phyloP scores from a whole-genome alignment of 2,888 invertebrate genomes.

The Hypercompe scribonia region DNA sequence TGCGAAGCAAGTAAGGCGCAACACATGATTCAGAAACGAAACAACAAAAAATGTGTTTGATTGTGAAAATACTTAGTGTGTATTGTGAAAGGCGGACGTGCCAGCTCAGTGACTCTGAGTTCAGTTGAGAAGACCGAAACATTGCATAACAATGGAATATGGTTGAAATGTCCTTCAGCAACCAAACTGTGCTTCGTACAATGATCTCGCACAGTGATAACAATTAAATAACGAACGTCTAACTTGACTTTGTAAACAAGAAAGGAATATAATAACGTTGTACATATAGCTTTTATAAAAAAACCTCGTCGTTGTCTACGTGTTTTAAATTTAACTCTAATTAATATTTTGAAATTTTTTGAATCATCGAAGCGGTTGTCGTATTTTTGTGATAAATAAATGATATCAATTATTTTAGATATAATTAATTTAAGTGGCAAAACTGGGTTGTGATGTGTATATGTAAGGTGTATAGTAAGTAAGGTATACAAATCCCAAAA shows the following conservation, averaged over 20 bases:
- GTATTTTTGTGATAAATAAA: constrained; percentile 83
- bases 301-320: constrained; percentile 74
- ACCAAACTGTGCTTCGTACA: constrained; percentile 80
- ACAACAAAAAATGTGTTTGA: constrained; percentile 83
- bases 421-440: constrained; percentile 78
- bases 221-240: constrained; percentile 48
- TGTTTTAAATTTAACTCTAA: constrained; percentile 57
- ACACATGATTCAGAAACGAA: constrained; percentile 70
- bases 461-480: constrained; percentile 80
- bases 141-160: constrained; percentile 84
- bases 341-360: constrained; percentile 75
- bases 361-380: constrained; percentile 86
- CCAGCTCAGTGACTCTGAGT: constrained; percentile 70
- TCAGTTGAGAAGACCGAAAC: constrained; percentile 79
- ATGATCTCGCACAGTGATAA: constrained; percentile 74
- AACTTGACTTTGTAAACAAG: constrained; percentile 42
- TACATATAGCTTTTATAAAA: constrained; percentile 63
- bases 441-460: constrained; percentile 87
- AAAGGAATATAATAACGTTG: constrained; percentile 51
- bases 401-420: constrained; percentile 59
- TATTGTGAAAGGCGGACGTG: constrained; percentile 79
- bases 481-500: constrained; percentile 53
- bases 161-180: constrained; percentile 73
- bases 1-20: constrained; percentile 60
- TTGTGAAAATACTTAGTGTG: constrained; percentile 68